Base-by-base conservation (phyloP, 2,113 vertebrate genomes). In the Syngnathus floridae region DNA sequence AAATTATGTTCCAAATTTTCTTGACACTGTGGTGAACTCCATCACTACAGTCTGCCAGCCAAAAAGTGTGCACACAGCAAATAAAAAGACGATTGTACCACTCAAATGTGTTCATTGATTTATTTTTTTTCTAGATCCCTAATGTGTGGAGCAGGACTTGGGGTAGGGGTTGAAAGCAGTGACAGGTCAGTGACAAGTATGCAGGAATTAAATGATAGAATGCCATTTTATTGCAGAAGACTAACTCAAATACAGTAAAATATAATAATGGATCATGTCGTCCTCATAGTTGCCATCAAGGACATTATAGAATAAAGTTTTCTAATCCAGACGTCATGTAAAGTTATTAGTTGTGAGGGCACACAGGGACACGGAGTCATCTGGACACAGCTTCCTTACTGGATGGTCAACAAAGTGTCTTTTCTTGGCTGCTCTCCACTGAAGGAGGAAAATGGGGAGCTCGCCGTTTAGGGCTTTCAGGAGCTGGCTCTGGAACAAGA, bases 61-160 rank as follows among this genome's bases (percentile, higher is more conserved):
- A n/a, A 58, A 58, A 37, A 10, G 38, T 65, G 10, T 75, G 61
- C 26, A 55, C 36, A 26, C 1, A 69, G 69, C 8, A 45, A 62
- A 65, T 69, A 17, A 0, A 48, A 65, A 69, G 8, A 31, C 17
- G 72, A 67, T 59, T 31, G 43, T 46, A 54, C 49, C 54, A 62
- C 35, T 26, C 2, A 38, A 64, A 64, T 57, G 60, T 73, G 73
- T 83, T 72, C 57, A 77, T 26, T 59, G 73, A 69, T 71, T 72
- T 9, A 16, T 17, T 87, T 87, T 85, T 84, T 85, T 89, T 83
- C 77, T 85, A 84, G 84, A 90, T 85, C 80, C 36, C 13, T 38
- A 60, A 43, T 31, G 22, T 56, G 16, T 35, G 16, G 40, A 21
- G 22, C 14, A 12, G n/a, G 7, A 26, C n/a, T 13, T 11, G 12